Evolutionary conservation across 2,888 invertebrate species (phyloP).

Genomic region (Ormia ochracea): DNA sequence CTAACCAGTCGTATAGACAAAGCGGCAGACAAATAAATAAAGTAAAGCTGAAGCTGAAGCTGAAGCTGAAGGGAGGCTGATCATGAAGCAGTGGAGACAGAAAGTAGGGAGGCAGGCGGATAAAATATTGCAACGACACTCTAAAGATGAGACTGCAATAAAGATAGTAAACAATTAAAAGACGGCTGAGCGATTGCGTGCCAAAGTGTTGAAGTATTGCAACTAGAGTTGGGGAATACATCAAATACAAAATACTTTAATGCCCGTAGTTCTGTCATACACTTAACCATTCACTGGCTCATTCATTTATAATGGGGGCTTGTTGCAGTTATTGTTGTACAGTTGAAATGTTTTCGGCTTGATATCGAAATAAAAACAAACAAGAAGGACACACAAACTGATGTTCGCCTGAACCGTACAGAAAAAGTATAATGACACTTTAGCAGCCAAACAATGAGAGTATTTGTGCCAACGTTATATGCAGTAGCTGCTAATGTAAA

Average conservation of each 20-base stretch:
- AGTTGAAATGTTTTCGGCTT: constrained; percentile 56
- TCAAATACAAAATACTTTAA: constrained; percentile 27
- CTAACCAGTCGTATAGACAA: neutral
- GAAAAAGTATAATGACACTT: constrained; percentile 64
- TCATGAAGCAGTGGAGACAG: neutral
- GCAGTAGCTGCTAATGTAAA: constrained; percentile 61
- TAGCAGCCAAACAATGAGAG: constrained; percentile 56
- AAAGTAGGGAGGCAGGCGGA: neutral
- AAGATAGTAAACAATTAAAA: constrained; percentile 55
- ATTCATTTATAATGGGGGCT: constrained; percentile 29
- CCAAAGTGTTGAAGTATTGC: constrained; percentile 55
- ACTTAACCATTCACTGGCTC: constrained; percentile 18
- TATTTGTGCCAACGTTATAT: constrained; percentile 56
- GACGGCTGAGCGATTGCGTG: constrained; percentile 45
- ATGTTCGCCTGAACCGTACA: neutral
- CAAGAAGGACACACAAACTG: neutral
- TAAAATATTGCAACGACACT: constrained; percentile 17
- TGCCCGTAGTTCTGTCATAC: constrained; percentile 2
- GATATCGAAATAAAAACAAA: constrained; percentile 24
- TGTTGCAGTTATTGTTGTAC: constrained; percentile 46
- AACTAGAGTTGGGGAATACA: constrained; percentile 22
- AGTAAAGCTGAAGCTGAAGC: too few species aligned
- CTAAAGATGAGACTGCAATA: constrained; percentile 13
- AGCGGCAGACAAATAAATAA: too few species aligned
- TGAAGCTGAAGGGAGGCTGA: neutral